Evolutionary conservation across 1,140 invertebrate species (phyloP).

Genomic region (Drosophila melanica): DNA sequence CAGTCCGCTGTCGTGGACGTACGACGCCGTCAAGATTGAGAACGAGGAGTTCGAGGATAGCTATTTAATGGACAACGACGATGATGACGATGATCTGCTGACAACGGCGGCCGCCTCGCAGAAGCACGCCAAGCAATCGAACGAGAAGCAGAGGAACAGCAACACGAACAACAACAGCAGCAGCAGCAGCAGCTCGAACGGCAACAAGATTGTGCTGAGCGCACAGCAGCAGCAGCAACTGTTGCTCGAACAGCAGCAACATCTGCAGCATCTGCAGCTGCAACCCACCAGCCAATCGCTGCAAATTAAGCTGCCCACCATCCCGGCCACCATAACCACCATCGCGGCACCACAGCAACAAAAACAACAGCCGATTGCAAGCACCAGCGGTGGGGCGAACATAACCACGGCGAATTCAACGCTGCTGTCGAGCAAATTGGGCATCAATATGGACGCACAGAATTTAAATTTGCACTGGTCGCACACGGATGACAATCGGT

Average conservation of each 20-base stretch:
- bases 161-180: constrained; percentile 22
- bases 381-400: constrained; percentile 49
- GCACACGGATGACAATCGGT: constrained; percentile 78
- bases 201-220: constrained; percentile 56
- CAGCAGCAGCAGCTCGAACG: constrained; percentile 45
- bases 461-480: constrained; percentile 68
- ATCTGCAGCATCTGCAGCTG: constrained; percentile 73
- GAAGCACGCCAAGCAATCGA: constrained; percentile 75
- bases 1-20: constrained; percentile 81
- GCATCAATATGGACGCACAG: constrained; percentile 54
- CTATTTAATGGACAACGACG: constrained; percentile 73
- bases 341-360: constrained; percentile 57
- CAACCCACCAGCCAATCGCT: constrained; percentile 75
- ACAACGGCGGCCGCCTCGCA: constrained; percentile 75
- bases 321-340: constrained; percentile 77
- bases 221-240: constrained; percentile 72
- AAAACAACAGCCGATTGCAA: constrained; percentile 27
- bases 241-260: constrained; percentile 76
- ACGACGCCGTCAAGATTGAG: constrained; percentile 80
- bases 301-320: constrained; percentile 76
- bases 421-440: constrained; percentile 46
- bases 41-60: constrained; percentile 80
- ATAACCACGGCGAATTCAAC: constrained; percentile 48
- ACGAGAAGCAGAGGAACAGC: constrained; percentile 42
- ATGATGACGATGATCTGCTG: constrained; percentile 75